phyloP scores from a whole-genome alignment of 2,113 vertebrate species.

The Aramus guarauna region DNA sequence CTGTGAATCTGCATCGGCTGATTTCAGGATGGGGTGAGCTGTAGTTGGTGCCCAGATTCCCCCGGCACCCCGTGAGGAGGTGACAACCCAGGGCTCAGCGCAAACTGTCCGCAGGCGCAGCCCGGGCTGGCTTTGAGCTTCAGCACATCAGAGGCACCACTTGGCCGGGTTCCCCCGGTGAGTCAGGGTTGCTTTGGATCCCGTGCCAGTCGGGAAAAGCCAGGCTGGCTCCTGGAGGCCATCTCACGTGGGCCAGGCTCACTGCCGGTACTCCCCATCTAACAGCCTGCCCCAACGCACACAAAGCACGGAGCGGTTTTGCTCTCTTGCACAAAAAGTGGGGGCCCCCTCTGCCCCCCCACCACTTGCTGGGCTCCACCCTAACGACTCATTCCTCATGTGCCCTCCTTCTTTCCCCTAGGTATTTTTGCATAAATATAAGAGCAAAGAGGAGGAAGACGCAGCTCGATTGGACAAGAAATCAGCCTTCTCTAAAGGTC shows the following conservation, averaged over 20 bases:
- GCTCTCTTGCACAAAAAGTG: not conserved
- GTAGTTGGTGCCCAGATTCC: not conserved
- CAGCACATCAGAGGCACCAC: not conserved
- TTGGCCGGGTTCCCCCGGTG: not conserved
- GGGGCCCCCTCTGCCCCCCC: not conserved
- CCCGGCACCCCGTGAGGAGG: not conserved
- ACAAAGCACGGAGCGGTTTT: not conserved
- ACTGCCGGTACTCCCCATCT: not conserved
- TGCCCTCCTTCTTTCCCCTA: not conserved
- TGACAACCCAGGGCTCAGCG: not conserved
- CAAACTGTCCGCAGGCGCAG: not conserved
- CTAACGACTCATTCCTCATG: not conserved
- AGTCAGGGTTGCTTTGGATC: not conserved
- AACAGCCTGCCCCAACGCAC: not conserved
- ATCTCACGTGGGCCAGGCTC: not conserved
- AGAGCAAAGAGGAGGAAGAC: slow-evolving; percentile 52
- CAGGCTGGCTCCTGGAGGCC: not conserved
- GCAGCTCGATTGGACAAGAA: slow-evolving; percentile 46
- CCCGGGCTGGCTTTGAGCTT: not conserved
- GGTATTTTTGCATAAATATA: slow-evolving; percentile 80
- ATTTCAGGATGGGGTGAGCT: not conserved
- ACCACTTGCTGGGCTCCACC: not conserved
- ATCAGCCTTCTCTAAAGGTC: slow-evolving; percentile 46
- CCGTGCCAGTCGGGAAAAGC: not conserved
- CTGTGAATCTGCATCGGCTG: not conserved